Conservation (phyloP, 37 sponge, comb jelly and placozoan genomes). For the Cladorhizidae sp. region DNA sequence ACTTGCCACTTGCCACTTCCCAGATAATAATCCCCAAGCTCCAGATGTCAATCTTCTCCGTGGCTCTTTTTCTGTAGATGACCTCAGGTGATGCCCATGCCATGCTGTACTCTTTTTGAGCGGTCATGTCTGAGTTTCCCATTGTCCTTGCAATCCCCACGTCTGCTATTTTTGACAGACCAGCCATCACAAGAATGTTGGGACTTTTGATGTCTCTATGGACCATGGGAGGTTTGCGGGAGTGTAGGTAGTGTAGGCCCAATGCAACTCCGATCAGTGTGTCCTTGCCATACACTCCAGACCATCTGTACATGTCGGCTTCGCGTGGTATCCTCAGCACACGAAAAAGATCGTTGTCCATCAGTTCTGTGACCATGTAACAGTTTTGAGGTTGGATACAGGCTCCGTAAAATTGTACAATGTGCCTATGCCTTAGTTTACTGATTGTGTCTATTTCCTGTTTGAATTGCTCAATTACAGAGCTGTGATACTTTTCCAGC, state of each 20-base stretch:
- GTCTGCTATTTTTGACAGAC: constrained; percentile 90
- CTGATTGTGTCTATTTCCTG: constrained; percentile 87
- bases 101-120: constrained; percentile 85
- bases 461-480: constrained; percentile 61
- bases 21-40: constrained; percentile 89
- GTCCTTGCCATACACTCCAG: constrained; percentile 69
- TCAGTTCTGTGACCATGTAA: constrained; percentile 94
- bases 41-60: constrained; percentile 96
- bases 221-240: constrained; percentile 78
- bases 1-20: constrained; percentile 85
- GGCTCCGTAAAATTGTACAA: constrained; percentile 96
- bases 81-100: constrained; percentile 98
- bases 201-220: constrained; percentile 95
- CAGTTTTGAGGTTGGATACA: constrained; percentile 73
- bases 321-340: constrained; percentile 37
- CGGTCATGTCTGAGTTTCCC: constrained; percentile 85
- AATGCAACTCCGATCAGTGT: constrained; percentile 75
- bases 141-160: constrained; percentile 88
- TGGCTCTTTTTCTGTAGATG: constrained; percentile 79
- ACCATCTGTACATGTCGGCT: constrained; percentile 66
- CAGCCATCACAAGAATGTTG: constrained; percentile 80
- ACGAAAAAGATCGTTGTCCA: constrained; percentile 82
- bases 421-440: constrained; percentile 84
- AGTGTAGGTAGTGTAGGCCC: constrained; percentile 89
- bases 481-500: constrained; percentile 5